A percentile compares a stretch with the other conserved stretches of the same genome.
Evolutionary conservation across 1,140 invertebrate species (phyloP).

Genomic region (Sogatella furcifera): DNA sequence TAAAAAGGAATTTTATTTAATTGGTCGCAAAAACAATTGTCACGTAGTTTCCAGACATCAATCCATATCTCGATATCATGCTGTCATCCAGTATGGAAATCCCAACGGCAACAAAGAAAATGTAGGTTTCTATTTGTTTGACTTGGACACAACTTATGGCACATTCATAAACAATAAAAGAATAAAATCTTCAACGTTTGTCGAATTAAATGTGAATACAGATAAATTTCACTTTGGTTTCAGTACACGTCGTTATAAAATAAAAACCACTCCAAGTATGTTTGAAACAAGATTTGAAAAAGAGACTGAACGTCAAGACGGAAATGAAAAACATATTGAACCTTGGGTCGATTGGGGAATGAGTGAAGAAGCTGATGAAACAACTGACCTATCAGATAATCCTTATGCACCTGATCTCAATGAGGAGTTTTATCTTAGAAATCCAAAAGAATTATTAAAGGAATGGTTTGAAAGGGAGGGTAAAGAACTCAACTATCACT

Average conservation of each 20-base stretch:
- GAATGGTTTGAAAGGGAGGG: constrained; percentile 94
- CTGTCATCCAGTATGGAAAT: constrained; percentile 70
- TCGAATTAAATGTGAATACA: constrained; percentile 56
- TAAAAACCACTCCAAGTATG: constrained; percentile 45
- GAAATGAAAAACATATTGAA: constrained; percentile 33
- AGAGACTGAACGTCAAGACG: constrained; percentile 32
- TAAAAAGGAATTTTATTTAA: constrained; percentile 45
- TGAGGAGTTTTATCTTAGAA: constrained; percentile 81
- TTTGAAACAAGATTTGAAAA: constrained; percentile 35
- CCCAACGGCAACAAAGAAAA: constrained; percentile 19
- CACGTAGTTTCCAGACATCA: constrained; percentile 83
- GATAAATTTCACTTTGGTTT: constrained; percentile 88
- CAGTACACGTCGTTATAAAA: constrained; percentile 76
- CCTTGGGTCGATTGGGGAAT: constrained; percentile 86
- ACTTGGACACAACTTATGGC: constrained; percentile 89
- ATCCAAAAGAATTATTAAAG: constrained; percentile 89
- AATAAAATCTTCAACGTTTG: constrained; percentile 64
- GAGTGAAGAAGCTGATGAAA: constrained; percentile 80
- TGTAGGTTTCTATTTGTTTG: constrained; percentile 81
- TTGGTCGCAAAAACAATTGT: constrained; percentile 76
- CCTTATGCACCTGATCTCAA: constrained; percentile 69
- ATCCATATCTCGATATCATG: constrained; percentile 78
- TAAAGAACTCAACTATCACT: constrained; percentile 63
- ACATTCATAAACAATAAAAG: constrained; percentile 83
- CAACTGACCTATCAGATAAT: constrained; percentile 68